Base-by-base conservation (phyloP, 2,888 invertebrate genomes). In the Nasonovia ribisnigri region DNA sequence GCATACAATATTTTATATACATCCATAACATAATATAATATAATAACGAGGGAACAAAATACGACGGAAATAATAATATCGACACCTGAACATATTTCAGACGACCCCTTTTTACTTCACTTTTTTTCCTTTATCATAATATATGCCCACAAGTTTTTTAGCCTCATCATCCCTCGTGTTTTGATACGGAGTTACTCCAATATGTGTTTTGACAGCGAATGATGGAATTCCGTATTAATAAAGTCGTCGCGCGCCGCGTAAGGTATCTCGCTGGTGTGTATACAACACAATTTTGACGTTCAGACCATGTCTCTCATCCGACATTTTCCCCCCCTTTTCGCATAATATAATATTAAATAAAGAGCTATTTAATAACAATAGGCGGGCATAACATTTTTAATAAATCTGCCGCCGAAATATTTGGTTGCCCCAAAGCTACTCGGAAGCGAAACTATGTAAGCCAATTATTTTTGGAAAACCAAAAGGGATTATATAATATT, bases 181-280 rank as follows among this genome's bases (percentile, higher is more conserved):
- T 89, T 16, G 88, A 88, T 42, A 90, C 54, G 43, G 43, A 60
- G 90, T 90, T 42, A 90, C 60, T 86, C 36, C 84, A 42, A 67
- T 60, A 57, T 92, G 67, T 93, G 90, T 90, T 90, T 93, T 93
- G 93, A 93, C 93, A 90, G 86, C 90, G 93, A 86, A 86, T 67
- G 93, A 93, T 67, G 90, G 93, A 93, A 93, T 93, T 93, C 90
- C 90, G 48, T 84, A 93, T 60, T 86, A 93, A 93, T 93, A 90
- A 93, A 90, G 90, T 90, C 90, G 48, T 60, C 90, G 90, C n/a
- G 46, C 24, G 43, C 84, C 26, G 2, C 16, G 51, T 84, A n/a
- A 42, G 51, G 89, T 57, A 86, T 86, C 87, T 92, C 46, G 46
- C 46, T 46, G n/a, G 29, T 67, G 67, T 46, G 67, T 13, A 54